Evolutionary conservation across 2,888 invertebrate species (phyloP).

Genomic region (Brenthis daphne): DNA sequence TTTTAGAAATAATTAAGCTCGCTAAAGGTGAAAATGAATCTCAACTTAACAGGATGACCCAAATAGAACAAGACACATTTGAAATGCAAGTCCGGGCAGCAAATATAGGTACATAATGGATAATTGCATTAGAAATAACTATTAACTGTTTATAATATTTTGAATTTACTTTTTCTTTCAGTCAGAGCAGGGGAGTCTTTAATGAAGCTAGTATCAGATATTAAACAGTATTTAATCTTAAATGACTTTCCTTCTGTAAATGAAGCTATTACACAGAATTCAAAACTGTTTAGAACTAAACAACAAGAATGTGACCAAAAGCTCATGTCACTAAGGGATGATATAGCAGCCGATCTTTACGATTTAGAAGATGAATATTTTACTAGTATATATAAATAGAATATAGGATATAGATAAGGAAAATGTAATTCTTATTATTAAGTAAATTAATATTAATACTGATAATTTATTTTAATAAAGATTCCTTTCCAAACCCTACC

Average conservation of each 20-base stretch:
- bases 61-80: conserved; percentile 97
- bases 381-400: conserved; percentile 89
- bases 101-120: conserved; percentile 86
- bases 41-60: conserved; percentile 93
- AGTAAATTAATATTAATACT: not conserved
- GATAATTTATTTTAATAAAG: too few species aligned
- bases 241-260: conserved; percentile 99
- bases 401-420: conserved; percentile 1
- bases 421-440: conserved; percentile 6
- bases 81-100: conserved; percentile 98
- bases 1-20: conserved; percentile 92
- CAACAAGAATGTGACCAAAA: conserved; percentile 97
- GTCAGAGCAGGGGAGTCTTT: conserved; percentile 98
- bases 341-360: conserved; percentile 96
- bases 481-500: too few species aligned
- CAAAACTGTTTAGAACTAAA: conserved; percentile 92
- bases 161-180: conserved; percentile 59
- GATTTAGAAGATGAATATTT: conserved; percentile 97
- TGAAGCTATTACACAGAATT: conserved; percentile 97
- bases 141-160: not conserved
- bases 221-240: conserved; percentile 98
- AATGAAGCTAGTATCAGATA: conserved; percentile 98
- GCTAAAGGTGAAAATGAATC: conserved; percentile 95
- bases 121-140: not conserved
- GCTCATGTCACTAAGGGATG: conserved; percentile 94